These are phyloP conservation scores for Hyperoplus immaculatus DNA, from an alignment of 2,797 vertebrate species.

Conservation along the genomic window DNA sequence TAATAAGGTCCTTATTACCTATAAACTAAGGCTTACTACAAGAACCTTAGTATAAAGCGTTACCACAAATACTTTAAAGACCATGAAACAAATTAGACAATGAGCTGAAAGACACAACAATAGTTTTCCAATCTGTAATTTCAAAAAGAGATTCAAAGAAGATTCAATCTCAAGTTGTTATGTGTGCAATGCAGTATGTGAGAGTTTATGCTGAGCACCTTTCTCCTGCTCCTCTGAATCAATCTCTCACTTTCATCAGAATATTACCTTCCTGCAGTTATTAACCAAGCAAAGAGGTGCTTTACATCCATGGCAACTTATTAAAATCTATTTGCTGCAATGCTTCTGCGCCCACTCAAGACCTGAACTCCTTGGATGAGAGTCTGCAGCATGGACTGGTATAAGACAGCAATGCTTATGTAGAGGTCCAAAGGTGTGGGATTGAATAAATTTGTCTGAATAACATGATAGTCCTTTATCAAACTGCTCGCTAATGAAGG, in stretches of 20 bases:
- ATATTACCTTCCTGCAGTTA: constrained; percentile 32
- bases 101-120: no score
- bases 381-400: constrained; percentile 4
- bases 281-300: constrained; percentile 41
- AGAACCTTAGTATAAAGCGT: no score
- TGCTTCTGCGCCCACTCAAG: constrained; percentile 19
- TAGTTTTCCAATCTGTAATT: no score
- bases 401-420: no score
- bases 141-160: no score
- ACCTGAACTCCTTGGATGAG: constrained; percentile 47
- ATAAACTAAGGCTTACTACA: no score
- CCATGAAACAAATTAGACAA: no score
- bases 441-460: constrained; percentile 42
- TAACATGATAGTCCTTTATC: constrained; percentile 51
- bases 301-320: constrained; percentile 45
- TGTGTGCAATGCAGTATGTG: neutral
- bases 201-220: constrained; percentile 1
- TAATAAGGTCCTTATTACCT: no score
- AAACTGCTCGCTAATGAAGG: constrained; percentile 53
- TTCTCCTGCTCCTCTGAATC: constrained; percentile 28
- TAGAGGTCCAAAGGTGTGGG: constrained; percentile 27
- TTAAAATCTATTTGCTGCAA: constrained; percentile 49
- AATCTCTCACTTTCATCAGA: constrained; percentile 36
- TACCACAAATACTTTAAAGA: no score
- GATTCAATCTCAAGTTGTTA: no score